phyloP scores from a whole-genome alignment of 2,797 vertebrate genomes.

The Odontamblyopus rebecca region DNA sequence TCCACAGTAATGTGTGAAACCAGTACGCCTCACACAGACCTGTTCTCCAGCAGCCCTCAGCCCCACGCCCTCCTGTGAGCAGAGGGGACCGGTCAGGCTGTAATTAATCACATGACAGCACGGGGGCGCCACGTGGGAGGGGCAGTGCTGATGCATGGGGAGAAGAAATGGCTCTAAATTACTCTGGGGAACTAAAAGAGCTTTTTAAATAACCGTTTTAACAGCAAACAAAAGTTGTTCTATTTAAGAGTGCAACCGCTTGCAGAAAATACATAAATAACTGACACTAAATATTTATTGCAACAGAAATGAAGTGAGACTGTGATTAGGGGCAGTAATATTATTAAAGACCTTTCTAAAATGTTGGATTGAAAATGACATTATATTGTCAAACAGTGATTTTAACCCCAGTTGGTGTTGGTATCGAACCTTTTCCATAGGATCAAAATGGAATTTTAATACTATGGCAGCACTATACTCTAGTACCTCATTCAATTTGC shows the following conservation, averaged over 20 bases:
- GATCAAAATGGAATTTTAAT: too few species aligned
- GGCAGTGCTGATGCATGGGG: conserved; percentile 47
- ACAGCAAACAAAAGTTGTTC: conserved; percentile 11
- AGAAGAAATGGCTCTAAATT: conserved; percentile 22
- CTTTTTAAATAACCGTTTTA: conserved; percentile 52
- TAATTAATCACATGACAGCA: conserved; percentile 66
- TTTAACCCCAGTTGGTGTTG: too few species aligned
- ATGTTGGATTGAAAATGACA: too few species aligned
- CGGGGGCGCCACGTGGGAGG: conserved; percentile 31
- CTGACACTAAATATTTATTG: too few species aligned
- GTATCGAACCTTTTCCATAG: too few species aligned
- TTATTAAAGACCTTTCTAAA: too few species aligned
- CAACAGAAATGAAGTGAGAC: too few species aligned
- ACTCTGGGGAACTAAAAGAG: conserved; percentile 57
- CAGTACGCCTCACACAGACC: conserved; percentile 57
- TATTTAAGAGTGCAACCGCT: background rate
- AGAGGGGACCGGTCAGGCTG: conserved; percentile 69
- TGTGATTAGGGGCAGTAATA: too few species aligned
- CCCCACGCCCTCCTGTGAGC: conserved; percentile 72
- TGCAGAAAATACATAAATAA: too few species aligned
- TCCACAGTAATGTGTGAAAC: conserved; percentile 66
- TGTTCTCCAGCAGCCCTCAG: conserved; percentile 78
- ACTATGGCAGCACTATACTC: too few species aligned
- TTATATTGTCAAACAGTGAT: too few species aligned
- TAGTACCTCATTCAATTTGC: too few species aligned